Evolutionary conservation across 2,113 vertebrate species (phyloP).

Genomic region (Planiliza haematocheilus): DNA sequence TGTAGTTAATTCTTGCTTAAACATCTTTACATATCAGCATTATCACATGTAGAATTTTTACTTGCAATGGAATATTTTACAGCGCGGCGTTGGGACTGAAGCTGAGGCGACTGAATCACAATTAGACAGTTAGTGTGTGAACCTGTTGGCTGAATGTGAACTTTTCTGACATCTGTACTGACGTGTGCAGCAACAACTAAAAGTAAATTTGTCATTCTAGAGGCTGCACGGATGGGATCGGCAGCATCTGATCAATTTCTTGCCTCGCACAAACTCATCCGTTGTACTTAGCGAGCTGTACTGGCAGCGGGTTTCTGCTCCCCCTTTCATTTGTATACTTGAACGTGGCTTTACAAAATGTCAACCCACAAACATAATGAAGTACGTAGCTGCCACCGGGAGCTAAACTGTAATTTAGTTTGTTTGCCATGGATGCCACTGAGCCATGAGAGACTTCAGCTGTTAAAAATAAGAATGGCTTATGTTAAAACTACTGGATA

Average conservation of each 20-base stretch:
- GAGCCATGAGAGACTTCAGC: constrained; percentile 17
- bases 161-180: constrained; percentile 5
- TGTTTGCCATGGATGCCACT: constrained; percentile 27
- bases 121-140: constrained; percentile 1
- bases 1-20: too few species aligned
- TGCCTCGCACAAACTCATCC: background rate
- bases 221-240: background rate
- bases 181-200: background rate
- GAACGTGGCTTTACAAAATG: background rate
- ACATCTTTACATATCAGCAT: too few species aligned
- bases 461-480: constrained; percentile 19
- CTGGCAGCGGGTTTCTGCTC: background rate
- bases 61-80: too few species aligned
- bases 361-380: constrained; percentile 9
- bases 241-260: background rate
- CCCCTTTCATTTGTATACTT: background rate
- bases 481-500: background rate
- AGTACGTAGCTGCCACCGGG: background rate
- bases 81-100: too few species aligned
- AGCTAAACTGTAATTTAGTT: constrained; percentile 21
- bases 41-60: too few species aligned
- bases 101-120: background rate
- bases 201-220: background rate
- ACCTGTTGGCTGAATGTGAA: background rate
- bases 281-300: background rate